A percentile compares a stretch with the other conserved stretches of the same genome.
Evolutionary conservation across 2,797 vertebrate genomes (phyloP).

Genomic region (Tadarida brasiliensis): DNA sequence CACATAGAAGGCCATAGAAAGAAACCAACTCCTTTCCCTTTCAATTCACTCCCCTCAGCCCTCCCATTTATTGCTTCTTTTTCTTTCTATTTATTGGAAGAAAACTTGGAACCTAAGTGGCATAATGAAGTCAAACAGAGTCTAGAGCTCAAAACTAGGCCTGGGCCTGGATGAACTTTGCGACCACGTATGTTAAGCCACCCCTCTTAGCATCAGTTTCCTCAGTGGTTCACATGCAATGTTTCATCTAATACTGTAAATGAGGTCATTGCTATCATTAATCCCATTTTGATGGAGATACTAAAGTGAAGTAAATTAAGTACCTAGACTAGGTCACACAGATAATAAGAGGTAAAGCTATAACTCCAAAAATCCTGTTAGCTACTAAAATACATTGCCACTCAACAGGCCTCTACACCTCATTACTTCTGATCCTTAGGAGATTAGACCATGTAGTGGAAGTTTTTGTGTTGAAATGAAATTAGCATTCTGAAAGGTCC

Average conservation of each 20-base stretch:
- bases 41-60: neutral
- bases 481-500: neutral
- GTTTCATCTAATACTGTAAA: neutral
- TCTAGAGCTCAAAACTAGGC: neutral
- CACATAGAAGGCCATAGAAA: neutral
- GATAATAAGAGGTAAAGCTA: slow-evolving; percentile 1
- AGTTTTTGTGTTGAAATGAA: slow-evolving; percentile 30
- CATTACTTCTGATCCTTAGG: neutral
- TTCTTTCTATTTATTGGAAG: neutral
- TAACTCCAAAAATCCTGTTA: neutral
- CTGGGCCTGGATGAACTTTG: neutral
- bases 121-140: neutral
- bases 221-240: neutral
- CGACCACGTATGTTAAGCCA: neutral
- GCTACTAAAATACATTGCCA: neutral
- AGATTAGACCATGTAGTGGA: neutral
- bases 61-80: neutral
- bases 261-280: neutral
- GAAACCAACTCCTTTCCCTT: neutral
- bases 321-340: neutral
- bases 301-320: neutral
- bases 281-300: neutral
- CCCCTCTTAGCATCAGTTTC: neutral
- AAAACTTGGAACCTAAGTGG: neutral
- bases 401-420: neutral